A percentile compares a stretch with the other conserved stretches of the same genome.
Evolutionary conservation across 1,140 invertebrate species (phyloP).

Genomic region (Triops longicaudatus): DNA sequence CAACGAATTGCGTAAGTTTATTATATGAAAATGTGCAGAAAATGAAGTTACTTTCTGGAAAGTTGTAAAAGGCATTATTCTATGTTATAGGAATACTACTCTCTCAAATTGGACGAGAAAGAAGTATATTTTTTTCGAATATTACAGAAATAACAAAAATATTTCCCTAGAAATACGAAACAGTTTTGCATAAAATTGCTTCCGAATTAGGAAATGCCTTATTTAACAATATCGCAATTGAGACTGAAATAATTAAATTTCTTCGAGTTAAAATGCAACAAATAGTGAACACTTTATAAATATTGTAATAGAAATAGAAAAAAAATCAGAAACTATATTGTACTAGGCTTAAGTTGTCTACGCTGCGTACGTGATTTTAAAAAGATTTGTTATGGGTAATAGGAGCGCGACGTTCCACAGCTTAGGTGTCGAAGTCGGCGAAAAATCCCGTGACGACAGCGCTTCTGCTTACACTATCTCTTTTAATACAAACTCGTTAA

Average conservation of each 20-base stretch:
- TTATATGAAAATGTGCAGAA: conserved; percentile 20
- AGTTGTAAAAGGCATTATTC: too few relatives aligned
- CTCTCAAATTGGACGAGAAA: too few relatives aligned
- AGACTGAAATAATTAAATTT: too few relatives aligned
- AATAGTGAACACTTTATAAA: neutral
- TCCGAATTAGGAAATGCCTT: too few relatives aligned
- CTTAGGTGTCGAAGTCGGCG: conserved; percentile 39
- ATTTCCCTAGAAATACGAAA: too few relatives aligned
- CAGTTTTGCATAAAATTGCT: too few relatives aligned
- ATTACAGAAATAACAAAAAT: too few relatives aligned
- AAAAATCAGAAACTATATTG: neutral
- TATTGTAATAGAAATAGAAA: neutral
- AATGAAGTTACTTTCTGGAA: too few relatives aligned
- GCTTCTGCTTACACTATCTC: conserved; percentile 45
- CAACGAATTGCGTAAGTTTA: conserved; percentile 43
- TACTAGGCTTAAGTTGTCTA: too few relatives aligned
- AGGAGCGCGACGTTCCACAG: conserved; percentile 42
- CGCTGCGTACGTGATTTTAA: neutral
- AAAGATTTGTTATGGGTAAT: conserved; percentile 29
- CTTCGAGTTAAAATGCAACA: neutral
- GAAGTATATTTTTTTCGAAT: too few relatives aligned
- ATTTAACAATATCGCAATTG: too few relatives aligned
- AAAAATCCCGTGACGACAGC: conserved; percentile 42
- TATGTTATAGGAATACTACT: too few relatives aligned
- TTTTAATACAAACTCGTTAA: conserved; percentile 40